Base-by-base conservation (phyloP, 2,113 vertebrate species). In the Otis tarda region DNA sequence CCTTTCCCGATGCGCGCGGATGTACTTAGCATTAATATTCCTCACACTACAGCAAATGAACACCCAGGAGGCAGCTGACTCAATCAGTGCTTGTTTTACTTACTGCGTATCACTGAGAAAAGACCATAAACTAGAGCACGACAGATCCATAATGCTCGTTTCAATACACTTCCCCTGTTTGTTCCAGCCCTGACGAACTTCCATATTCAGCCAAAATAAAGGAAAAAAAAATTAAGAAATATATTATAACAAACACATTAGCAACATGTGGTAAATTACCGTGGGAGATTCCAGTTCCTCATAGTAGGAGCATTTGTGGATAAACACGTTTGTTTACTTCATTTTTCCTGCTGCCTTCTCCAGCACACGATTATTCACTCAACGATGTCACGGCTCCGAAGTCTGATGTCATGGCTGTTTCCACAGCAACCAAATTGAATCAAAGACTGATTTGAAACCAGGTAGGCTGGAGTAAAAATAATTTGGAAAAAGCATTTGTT, bases 61-160 rank as follows among this genome's bases (percentile, higher is more conserved):
- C 93, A 96, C 97, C 97, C 97, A 97, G 96, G 97, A 98, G 98
- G 97, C 97, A 95, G 94, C 97, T 97, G 97, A 97, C 96, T 98
- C 98, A 98, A 98, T 98, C 98, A 97, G 92, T 74, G 94, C 97
- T 98, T 97, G 97, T 97, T 98, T 97, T 97, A 98, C 97, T 98
- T 98, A 98, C 94, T 96, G 97, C 83, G 97, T 96, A 94, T 89
- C 33, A 74, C 96, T 92, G 97, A 97, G 97, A 97, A 98, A 94
- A 97, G 96, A 92, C 97, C 97, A 96, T 98, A 97, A 98, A 98
- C 83, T 96, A 83, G 88, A 98, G 93, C 94, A 96, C 89, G 76
- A 96, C 97, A 97, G 96, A 97, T 97, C 97, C 28, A 56, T 97
- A 97, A 98, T 97, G 95, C 82, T 97, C 95, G 55, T 95, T 97